Evolutionary conservation across 2,113 vertebrate species (phyloP).

Genomic region (Hydropotes inermis): DNA sequence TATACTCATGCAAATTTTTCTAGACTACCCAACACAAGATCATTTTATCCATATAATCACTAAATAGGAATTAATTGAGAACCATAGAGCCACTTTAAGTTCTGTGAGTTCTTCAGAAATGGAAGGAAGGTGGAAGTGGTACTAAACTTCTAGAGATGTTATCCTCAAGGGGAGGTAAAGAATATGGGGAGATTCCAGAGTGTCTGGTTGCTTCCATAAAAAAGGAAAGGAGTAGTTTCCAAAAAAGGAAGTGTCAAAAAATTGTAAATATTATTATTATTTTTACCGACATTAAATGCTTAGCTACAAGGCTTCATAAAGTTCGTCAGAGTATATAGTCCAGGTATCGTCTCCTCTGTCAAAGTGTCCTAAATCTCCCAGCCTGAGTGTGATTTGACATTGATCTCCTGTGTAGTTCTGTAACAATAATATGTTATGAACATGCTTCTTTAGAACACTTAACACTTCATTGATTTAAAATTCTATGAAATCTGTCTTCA

Average conservation of each 20-base stretch:
- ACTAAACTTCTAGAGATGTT: neutral
- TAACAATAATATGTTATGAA: neutral
- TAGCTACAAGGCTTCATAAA: neutral
- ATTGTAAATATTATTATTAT: neutral
- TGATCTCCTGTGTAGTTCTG: neutral
- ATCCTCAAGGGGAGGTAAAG: neutral
- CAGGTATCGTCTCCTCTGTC: neutral
- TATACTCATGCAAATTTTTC: neutral
- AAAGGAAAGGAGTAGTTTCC: neutral
- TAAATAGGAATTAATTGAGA: neutral
- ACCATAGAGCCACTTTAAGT: neutral
- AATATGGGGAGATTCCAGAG: neutral
- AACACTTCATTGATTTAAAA: neutral
- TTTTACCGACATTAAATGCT: neutral
- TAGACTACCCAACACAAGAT: neutral
- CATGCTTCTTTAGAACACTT: neutral
- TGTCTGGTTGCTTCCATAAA: neutral
- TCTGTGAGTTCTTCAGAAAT: neutral
- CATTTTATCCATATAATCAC: neutral
- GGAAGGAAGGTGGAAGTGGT: neutral
- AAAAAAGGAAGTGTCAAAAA: neutral
- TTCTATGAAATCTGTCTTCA: neutral
- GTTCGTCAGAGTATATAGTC: neutral
- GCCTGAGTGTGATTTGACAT: neutral
- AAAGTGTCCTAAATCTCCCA: neutral